Evolutionary conservation across 2,888 invertebrate species (phyloP).

Genomic region (Choristoneura rosaceana): DNA sequence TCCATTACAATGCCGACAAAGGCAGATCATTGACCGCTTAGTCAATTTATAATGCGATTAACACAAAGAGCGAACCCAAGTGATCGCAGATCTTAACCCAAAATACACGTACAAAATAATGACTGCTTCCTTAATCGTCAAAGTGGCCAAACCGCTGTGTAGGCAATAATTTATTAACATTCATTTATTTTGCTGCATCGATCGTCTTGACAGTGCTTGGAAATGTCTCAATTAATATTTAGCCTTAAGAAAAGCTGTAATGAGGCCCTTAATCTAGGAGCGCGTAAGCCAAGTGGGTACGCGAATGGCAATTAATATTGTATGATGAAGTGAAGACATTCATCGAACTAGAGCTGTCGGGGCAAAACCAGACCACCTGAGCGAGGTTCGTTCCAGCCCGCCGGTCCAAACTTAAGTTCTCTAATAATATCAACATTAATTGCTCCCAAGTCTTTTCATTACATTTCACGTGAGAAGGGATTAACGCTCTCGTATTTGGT

Average conservation of each 20-base stretch:
- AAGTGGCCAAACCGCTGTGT: conserved; percentile 52
- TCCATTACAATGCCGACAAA: conserved; percentile 78
- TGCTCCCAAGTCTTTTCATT: conserved; percentile 68
- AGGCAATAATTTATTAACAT: conserved; percentile 64
- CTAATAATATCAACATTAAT: conserved; percentile 71
- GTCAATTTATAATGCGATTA: conserved; percentile 84
- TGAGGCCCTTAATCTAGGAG: conserved; percentile 76
- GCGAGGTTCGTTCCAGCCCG: conserved; percentile 50
- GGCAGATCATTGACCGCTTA: conserved; percentile 67
- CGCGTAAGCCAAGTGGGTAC: conserved; percentile 82
- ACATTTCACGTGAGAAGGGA: conserved; percentile 76
- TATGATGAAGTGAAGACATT: conserved; percentile 76
- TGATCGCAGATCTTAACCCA: conserved; percentile 70
- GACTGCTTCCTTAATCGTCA: conserved; percentile 64
- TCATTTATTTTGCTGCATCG: conserved; percentile 68
- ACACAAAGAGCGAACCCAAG: conserved; percentile 75
- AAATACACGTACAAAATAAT: conserved; percentile 65
- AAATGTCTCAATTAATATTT: conserved; percentile 84
- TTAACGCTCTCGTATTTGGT: conserved; percentile 74
- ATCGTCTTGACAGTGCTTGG: conserved; percentile 69
- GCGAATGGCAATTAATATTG: conserved; percentile 72
- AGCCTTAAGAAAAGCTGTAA: conserved; percentile 81
- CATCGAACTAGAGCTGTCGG: conserved; percentile 57
- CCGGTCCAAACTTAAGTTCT: conserved; percentile 53
- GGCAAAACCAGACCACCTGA: conserved; percentile 66